Evolutionary conservation across 2,113 vertebrate species (phyloP), one percentile per base, ranked within the genome.

Genomic region (Anolis sagrei): DNA sequence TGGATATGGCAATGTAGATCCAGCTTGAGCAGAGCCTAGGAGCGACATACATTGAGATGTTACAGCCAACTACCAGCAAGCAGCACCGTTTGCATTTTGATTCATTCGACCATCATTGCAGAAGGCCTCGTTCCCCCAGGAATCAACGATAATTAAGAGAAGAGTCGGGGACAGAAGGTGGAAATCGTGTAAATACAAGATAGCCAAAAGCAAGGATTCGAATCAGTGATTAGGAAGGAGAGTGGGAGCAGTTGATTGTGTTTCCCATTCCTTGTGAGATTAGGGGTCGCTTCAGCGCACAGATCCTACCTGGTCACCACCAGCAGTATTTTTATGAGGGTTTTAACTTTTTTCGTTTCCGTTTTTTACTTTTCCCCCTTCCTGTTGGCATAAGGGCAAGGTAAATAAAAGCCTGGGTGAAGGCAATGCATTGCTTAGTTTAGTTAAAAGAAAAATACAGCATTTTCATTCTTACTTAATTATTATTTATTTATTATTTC

Each of bases 361-460:
- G 96, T 96, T 98, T 99, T 98, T 97, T 99, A 98, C 97, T 97
- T 97, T 97, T 98, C 96, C 97, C 97, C 97, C 96, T 98, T 97
- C 98, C 98, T 99, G 98, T 97, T 97, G 98, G 97, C 96, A 98
- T 96, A 98, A 97, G 97, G 97, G 97, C 95, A 95, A 95, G 96
- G 95, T 95, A 94, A 36, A 36, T 7, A 4, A 58, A 29, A 23
- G 96, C 95, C 96, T 96, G n/a, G n/a, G n/a, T n/a, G 90, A 86
- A 95, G 88, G 94, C 91, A 95, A 87, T 85, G 89, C 0, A 88
- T 96, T 96, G 92, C 96, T 94, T 90, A 94, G 93, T 91, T 76
- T 21, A 8, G 32, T 88, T 5, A 44, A 2, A n/a, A 94, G 93
- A 94, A 93, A 95, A 16, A 18, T 16, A 58, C 14, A 58, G 54